Conservation (phyloP, 2,888 invertebrate genomes). For the Drosophila kanekoi region DNA sequence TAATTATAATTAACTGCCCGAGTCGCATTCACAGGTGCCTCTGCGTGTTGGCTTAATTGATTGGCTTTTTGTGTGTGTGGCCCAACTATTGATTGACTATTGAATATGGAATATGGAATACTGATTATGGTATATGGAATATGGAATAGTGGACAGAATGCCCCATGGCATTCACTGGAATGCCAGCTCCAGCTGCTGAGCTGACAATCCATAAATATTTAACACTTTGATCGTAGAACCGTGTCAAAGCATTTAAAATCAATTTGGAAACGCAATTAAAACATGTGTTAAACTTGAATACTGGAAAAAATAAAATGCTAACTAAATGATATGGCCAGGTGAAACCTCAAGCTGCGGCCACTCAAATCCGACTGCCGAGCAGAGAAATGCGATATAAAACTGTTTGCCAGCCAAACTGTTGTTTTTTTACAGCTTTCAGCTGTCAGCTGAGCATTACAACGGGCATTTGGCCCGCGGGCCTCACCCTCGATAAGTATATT, state of each 20-base stretch:
- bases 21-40: conserved; percentile 14
- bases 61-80: conserved; percentile 27
- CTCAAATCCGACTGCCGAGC: conserved; percentile 13
- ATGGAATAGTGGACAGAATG: conserved; percentile 24
- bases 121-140: conserved; percentile 37
- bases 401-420: conserved; percentile 31
- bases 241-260: conserved; percentile 63
- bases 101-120: conserved; percentile 30
- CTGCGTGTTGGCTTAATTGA: conserved; percentile 51
- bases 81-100: conserved; percentile 27
- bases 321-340: conserved; percentile 7
- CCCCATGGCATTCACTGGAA: conserved; percentile 33
- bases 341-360: conserved; percentile 38
- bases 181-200: conserved; percentile 48
- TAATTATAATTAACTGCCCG: conserved; percentile 36
- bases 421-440: conserved; percentile 30
- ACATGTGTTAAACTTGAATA: conserved; percentile 4
- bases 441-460: conserved; percentile 56
- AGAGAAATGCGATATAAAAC: conserved; percentile 36
- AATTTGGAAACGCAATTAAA: conserved; percentile 43
- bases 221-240: conserved; percentile 46
- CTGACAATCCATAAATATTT: conserved; percentile 57
- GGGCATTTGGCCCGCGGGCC: conserved; percentile 29
- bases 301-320: conserved; percentile 13
- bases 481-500: conserved; percentile 51